A percentile compares a stretch with the other conserved stretches of the same genome.
phyloP scores from a whole-genome alignment of 2,113 vertebrate species.

The Petrocephalus microphthalmus region DNA sequence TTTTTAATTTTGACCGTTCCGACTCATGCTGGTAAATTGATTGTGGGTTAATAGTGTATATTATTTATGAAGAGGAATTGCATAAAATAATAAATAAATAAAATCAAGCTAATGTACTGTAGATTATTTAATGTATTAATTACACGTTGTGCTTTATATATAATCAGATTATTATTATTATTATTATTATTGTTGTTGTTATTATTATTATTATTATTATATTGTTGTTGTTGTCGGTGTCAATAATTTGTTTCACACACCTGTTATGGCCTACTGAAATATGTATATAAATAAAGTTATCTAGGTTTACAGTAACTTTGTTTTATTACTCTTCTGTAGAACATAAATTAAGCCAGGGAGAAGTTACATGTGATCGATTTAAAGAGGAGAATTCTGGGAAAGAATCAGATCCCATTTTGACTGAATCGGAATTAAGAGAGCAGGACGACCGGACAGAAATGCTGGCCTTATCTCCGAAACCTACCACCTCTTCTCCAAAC shows the following conservation, averaged over 20 bases:
- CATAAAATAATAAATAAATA: constrained; percentile 68
- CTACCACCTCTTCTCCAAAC: constrained; percentile 46
- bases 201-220: background rate
- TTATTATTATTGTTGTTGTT: constrained; percentile 14
- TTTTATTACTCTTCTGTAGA: constrained; percentile 24
- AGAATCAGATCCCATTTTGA: constrained; percentile 45
- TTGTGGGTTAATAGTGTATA: constrained; percentile 74
- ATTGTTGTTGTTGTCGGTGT: background rate
- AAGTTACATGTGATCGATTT: constrained; percentile 32
- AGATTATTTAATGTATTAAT: constrained; percentile 37
- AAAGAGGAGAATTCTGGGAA: constrained; percentile 35
- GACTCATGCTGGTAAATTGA: constrained; percentile 61
- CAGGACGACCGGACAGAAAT: constrained; percentile 50
- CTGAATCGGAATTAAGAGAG: constrained; percentile 68
- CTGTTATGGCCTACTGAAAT: background rate
- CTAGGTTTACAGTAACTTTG: background rate
- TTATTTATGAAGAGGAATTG: constrained; percentile 76
- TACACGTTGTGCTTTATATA: constrained; percentile 54
- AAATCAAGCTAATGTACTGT: constrained; percentile 64
- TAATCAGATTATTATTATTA: constrained; percentile 8
- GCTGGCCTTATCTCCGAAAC: constrained; percentile 35
- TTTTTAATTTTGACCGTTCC: constrained; percentile 28
- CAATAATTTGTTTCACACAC: background rate
- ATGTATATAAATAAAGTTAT: background rate
- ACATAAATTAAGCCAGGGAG: constrained; percentile 25